These are phyloP conservation scores for Phoxinus phoxinus DNA, from an alignment of 2,113 vertebrate genomes.

Conservation along the genomic window DNA sequence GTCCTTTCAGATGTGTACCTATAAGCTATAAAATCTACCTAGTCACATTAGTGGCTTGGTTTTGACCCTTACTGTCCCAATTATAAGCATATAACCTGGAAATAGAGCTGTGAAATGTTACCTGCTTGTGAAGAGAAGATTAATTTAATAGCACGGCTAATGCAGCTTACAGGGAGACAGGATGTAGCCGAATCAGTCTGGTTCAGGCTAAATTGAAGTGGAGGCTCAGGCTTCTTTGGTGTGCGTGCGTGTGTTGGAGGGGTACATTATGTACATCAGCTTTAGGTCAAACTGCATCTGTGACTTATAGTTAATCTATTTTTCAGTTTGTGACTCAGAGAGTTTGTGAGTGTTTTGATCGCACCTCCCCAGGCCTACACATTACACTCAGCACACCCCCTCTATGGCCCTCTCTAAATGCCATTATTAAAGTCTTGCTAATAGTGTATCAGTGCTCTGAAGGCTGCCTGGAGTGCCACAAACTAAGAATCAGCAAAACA, in stretches of 20 bases:
- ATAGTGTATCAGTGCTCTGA: conserved; percentile 24
- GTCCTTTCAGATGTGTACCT: not conserved
- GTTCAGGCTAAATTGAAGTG: not conserved
- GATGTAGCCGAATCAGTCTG: conserved; percentile 21
- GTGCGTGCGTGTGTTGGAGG: conserved; percentile 30
- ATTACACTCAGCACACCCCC: conserved; percentile 40
- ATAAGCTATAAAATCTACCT: conserved; percentile 6
- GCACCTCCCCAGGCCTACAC: conserved; percentile 45
- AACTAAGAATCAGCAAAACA: not conserved
- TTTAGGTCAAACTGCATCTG: conserved; percentile 48
- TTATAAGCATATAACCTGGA: conserved; percentile 20
- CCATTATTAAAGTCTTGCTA: conserved; percentile 21
- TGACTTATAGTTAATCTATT: conserved; percentile 41
- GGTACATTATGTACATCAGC: conserved; percentile 38
- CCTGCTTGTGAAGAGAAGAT: conserved; percentile 13
- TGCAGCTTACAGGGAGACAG: conserved; percentile 23
- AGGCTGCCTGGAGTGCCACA: conserved; percentile 1
- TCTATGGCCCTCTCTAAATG: conserved; percentile 41
- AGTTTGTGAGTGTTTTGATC: conserved; percentile 42
- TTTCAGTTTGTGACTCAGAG: conserved; percentile 56
- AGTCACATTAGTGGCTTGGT: conserved; percentile 1
- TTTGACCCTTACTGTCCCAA: not conserved
- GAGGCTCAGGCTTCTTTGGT: not conserved
- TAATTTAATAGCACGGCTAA: conserved; percentile 18
- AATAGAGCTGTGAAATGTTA: conserved; percentile 10